phyloP scores from a whole-genome alignment of 92 coral and sea anemone species.

The Paragorgia papillata region DNA sequence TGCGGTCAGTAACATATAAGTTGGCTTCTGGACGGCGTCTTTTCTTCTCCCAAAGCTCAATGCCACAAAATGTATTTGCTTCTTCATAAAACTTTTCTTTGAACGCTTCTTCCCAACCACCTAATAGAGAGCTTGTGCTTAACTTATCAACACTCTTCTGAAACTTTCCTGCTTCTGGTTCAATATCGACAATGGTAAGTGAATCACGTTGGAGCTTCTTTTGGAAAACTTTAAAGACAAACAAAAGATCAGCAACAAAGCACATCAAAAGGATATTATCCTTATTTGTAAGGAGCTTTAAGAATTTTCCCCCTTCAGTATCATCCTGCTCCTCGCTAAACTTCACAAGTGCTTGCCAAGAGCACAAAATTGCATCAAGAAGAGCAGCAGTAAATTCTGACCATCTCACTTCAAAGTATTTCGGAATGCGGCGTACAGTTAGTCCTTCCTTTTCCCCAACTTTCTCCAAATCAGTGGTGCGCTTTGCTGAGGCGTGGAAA shows the following conservation, averaged over 20 bases:
- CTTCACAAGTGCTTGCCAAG: constrained; percentile 37
- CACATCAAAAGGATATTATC: constrained; percentile 33
- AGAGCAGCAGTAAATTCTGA: constrained; percentile 42
- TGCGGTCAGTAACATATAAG: constrained; percentile 29
- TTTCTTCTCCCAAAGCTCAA: constrained; percentile 35
- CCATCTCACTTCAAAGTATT: constrained; percentile 35
- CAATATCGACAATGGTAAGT: constrained; percentile 35
- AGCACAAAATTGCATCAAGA: constrained; percentile 41
- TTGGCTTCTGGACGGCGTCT: constrained; percentile 32
- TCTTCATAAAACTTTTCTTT: constrained; percentile 32
- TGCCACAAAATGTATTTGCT: constrained; percentile 7
- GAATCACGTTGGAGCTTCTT: constrained; percentile 33
- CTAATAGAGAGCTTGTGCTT: constrained; percentile 8
- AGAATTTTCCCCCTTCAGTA: constrained; percentile 22
- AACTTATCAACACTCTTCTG: constrained; percentile 31
- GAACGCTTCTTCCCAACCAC: constrained; percentile 35
- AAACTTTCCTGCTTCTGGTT: constrained; percentile 38
- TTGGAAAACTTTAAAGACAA: constrained; percentile 26
- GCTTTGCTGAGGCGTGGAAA: constrained; percentile 82
- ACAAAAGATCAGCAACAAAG: constrained; percentile 34
- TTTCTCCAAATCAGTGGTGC: constrained; percentile 32
- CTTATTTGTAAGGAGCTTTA: constrained; percentile 25
- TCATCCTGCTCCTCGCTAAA: constrained; percentile 22
- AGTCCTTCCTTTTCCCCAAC: constrained; percentile 29
- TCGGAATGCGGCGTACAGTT: constrained; percentile 33